Conservation (phyloP, 2,797 vertebrate genomes). For the Garrulus glandarius region DNA sequence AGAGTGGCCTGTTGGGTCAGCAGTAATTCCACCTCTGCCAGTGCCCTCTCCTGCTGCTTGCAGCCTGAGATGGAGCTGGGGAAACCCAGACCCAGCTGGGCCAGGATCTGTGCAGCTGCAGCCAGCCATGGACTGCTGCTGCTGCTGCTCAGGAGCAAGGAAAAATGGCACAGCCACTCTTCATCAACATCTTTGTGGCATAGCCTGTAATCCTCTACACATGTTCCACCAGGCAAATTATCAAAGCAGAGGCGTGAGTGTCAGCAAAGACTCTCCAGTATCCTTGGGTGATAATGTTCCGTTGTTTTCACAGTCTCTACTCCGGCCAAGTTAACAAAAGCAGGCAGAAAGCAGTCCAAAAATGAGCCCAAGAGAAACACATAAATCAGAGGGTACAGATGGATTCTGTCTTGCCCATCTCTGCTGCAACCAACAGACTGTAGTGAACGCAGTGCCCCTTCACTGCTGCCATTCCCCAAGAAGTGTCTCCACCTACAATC, state of each 20-base stretch:
- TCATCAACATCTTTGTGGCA: background rate
- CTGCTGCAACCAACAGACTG: background rate
- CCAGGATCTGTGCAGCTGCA: background rate
- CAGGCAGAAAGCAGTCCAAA: background rate
- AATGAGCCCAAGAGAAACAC: background rate
- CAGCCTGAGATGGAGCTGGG: background rate
- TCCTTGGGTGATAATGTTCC: background rate
- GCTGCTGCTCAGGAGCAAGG: background rate
- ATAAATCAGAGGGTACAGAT: background rate
- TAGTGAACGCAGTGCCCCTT: background rate
- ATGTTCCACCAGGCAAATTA: background rate
- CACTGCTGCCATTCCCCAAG: background rate
- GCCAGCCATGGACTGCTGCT: background rate
- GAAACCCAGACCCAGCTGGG: background rate
- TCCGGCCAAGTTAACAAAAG: background rate
- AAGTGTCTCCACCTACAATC: background rate
- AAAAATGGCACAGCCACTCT: background rate
- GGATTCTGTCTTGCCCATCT: background rate
- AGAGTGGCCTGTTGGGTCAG: background rate
- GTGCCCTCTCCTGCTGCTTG: background rate
- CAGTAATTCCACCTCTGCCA: background rate
- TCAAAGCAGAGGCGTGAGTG: background rate
- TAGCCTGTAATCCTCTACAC: background rate
- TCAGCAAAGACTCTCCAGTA: background rate
- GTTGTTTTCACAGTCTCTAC: background rate